Conservation (phyloP, 1,140 invertebrate species). For the Antheraea mylitta region DNA sequence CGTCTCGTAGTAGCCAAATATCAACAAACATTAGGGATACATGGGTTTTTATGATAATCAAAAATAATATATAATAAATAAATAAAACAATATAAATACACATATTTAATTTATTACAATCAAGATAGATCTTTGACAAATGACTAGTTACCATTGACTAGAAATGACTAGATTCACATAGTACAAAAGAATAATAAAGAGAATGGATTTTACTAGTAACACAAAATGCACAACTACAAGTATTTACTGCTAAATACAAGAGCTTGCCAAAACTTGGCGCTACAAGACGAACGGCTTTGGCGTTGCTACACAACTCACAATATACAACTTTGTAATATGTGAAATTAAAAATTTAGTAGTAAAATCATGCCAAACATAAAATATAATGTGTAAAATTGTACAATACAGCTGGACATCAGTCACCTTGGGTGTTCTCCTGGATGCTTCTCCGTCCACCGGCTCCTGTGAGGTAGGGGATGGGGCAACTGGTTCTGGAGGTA, state of each 20-base stretch:
- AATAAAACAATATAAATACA: conserved; percentile 66
- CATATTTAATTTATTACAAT: conserved; percentile 60
- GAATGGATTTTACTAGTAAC: neutral
- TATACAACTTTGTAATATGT: conserved; percentile 63
- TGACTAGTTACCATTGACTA: conserved; percentile 51
- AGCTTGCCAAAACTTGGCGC: conserved; percentile 58
- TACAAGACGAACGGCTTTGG: conserved; percentile 73
- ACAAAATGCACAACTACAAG: conserved; percentile 43
- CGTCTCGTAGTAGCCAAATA: conserved; percentile 66
- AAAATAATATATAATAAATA: conserved; percentile 28
- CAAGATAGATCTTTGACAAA: conserved; percentile 39
- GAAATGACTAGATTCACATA: conserved; percentile 68
- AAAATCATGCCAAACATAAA: conserved; percentile 77
- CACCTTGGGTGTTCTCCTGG: conserved; percentile 64
- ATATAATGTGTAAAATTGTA: conserved; percentile 70
- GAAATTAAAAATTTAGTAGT: conserved; percentile 71
- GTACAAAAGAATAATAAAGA: conserved; percentile 39
- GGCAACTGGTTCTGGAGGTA: conserved; percentile 47
- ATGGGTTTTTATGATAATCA: conserved; percentile 21
- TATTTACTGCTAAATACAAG: conserved; percentile 26
- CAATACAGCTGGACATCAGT: conserved; percentile 74
- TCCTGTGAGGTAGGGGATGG: conserved; percentile 60
- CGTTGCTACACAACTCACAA: conserved; percentile 54
- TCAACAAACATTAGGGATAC: conserved; percentile 36
- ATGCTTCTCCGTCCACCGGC: conserved; percentile 41